phyloP scores from a whole-genome alignment of 2,888 invertebrate genomes.

The Selenia dentaria region DNA sequence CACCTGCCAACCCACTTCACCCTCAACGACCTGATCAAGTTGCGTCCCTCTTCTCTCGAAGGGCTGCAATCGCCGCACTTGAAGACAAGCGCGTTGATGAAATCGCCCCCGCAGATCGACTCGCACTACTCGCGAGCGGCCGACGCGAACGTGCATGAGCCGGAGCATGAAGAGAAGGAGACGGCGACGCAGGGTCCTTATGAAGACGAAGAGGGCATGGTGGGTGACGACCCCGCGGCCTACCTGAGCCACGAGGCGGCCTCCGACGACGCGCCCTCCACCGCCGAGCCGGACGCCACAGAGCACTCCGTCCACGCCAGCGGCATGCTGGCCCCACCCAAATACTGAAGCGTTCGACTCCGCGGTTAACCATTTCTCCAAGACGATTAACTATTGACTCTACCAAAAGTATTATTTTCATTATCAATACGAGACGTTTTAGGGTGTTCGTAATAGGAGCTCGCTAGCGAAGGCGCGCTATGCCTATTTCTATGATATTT shows the following conservation, averaged over 20 bases:
- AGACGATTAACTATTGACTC: conserved; percentile 63
- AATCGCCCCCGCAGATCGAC: conserved; percentile 85
- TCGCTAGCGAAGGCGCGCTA: conserved; percentile 59
- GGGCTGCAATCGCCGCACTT: conserved; percentile 78
- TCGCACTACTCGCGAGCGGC: conserved; percentile 84
- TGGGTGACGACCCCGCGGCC: conserved; percentile 83
- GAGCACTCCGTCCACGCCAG: conserved; percentile 82
- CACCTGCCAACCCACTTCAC: conserved; percentile 82
- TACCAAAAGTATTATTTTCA: conserved; percentile 80
- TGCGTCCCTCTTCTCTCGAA: conserved; percentile 78
- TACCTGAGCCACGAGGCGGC: conserved; percentile 70
- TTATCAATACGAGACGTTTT: conserved; percentile 55
- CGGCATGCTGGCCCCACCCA: conserved; percentile 82
- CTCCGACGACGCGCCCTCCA: conserved; percentile 77
- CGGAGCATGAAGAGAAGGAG: conserved; percentile 68
- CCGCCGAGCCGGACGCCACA: conserved; percentile 85
- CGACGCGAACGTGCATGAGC: conserved; percentile 73
- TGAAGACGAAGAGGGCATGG: conserved; percentile 83
- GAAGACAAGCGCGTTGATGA: conserved; percentile 73
- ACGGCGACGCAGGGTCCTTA: conserved; percentile 86
- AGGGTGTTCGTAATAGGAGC: conserved; percentile 53
- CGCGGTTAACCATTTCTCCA: conserved; percentile 45
- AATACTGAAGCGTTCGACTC: conserved; percentile 69
- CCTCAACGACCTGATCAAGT: conserved; percentile 83
- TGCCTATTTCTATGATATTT: conserved; percentile 45